These are phyloP conservation scores for Hydrochoerus hydrochaeris DNA, from an alignment of 2,113 vertebrate species.

Conservation along the genomic window DNA sequence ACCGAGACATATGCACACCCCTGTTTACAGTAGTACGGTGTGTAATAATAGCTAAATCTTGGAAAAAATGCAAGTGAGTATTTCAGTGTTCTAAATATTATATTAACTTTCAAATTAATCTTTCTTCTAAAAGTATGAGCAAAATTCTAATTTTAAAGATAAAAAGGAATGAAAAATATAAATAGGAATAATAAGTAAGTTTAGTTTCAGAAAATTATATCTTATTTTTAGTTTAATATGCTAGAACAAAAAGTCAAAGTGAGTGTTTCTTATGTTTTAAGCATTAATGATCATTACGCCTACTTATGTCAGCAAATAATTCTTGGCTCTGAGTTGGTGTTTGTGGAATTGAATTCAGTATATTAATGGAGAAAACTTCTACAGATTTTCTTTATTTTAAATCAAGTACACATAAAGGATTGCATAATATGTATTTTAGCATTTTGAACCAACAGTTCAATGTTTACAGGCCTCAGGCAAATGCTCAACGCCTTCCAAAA, in stretches of 20 bases:
- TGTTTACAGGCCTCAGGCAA: conserved; percentile 69
- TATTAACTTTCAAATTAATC: conserved; percentile 11
- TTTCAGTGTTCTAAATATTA: background rate
- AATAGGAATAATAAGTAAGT: background rate
- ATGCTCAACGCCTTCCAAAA: conserved; percentile 64
- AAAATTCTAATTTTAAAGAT: background rate
- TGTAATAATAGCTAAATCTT: background rate
- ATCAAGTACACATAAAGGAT: conserved; percentile 55
- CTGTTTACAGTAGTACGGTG: background rate
- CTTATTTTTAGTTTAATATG: background rate
- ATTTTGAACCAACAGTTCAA: conserved; percentile 63
- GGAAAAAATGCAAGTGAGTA: background rate
- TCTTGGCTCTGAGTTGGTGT: conserved; percentile 5
- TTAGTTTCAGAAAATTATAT: conserved; percentile 19
- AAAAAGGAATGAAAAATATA: background rate
- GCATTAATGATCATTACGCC: background rate
- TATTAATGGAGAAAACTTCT: conserved; percentile 43
- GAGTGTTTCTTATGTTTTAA: background rate
- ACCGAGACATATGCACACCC: background rate
- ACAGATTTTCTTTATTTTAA: conserved; percentile 55
- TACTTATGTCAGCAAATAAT: conserved; percentile 35
- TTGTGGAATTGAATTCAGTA: conserved; percentile 1
- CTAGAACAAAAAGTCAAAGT: conserved; percentile 52
- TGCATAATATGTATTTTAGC: conserved; percentile 52
- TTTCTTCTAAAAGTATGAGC: background rate